Percentiles rank a stretch among this genome's conserved stretches.
These are phyloP conservation scores for Riparia riparia DNA, from an alignment of 2,113 vertebrate genomes.

Conservation along the genomic window DNA sequence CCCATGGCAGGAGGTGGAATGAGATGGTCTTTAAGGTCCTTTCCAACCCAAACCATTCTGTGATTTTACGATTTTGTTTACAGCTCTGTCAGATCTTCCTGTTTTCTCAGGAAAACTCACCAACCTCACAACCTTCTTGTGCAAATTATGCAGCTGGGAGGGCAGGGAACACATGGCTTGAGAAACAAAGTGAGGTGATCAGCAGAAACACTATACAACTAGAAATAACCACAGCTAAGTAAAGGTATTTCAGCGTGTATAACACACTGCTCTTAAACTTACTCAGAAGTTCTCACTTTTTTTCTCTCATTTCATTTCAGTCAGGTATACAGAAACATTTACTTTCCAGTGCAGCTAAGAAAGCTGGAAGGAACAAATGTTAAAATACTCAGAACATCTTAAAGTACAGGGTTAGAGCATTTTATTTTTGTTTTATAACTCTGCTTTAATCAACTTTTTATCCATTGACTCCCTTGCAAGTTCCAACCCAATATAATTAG, in stretches of 20 bases:
- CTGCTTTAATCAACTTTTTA: slow-evolving; percentile 77
- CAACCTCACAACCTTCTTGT: neutral
- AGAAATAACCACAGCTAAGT: neutral
- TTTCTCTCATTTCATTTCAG: neutral
- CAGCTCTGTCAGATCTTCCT: neutral
- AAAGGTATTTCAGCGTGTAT: neutral
- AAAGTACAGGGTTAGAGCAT: slow-evolving; percentile 50
- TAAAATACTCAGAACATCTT: slow-evolving; percentile 53
- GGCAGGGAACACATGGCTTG: neutral
- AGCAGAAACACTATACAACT: neutral
- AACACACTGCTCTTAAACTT: neutral
- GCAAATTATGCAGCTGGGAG: neutral
- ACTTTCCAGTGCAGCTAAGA: slow-evolving; percentile 1
- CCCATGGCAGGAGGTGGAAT: neutral
- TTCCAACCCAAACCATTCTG: neutral
- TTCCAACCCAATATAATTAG: slow-evolving; percentile 80
- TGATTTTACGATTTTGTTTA: neutral
- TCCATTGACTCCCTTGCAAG: slow-evolving; percentile 58
- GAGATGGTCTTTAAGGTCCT: rapidly evolving
- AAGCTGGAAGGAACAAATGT: slow-evolving; percentile 36
- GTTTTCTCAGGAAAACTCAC: neutral
- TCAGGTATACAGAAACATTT: neutral
- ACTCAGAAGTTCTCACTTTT: neutral
- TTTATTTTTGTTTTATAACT: slow-evolving; percentile 74
- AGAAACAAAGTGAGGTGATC: neutral